phyloP scores from a whole-genome alignment of 2,797 vertebrate genomes.

The Harpagifer antarcticus region DNA sequence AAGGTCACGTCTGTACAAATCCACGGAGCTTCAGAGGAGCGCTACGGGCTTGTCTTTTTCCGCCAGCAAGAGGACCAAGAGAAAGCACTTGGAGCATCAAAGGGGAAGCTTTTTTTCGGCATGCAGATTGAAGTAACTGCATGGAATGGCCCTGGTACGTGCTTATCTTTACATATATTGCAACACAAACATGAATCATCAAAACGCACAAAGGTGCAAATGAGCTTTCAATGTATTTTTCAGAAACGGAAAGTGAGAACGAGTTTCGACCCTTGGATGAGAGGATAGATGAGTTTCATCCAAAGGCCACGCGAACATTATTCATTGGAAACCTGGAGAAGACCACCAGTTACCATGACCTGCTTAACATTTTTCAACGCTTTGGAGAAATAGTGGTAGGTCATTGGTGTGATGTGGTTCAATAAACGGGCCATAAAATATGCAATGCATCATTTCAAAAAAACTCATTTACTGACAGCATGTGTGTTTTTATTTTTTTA shows the following conservation, averaged over 20 bases:
- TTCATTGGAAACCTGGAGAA: constrained; percentile 99
- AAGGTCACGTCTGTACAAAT: constrained; percentile 99
- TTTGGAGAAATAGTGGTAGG: constrained; percentile 99
- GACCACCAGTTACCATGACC: constrained; percentile 96
- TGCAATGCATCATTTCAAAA: neutral
- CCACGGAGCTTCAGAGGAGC: constrained; percentile 95
- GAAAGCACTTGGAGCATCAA: constrained; percentile 95
- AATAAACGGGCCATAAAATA: neutral
- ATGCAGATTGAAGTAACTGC: constrained; percentile 99
- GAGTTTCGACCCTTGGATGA: constrained; percentile 98
- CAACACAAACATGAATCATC: constrained; percentile 6
- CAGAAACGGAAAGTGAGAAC: constrained; percentile 99
- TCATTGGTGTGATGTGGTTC: constrained; percentile 24
- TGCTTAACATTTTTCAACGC: constrained; percentile 97
- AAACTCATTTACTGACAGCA: constrained; percentile 13
- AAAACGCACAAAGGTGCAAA: constrained; percentile 29
- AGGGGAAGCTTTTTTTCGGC: constrained; percentile 99
- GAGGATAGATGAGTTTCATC: constrained; percentile 98
- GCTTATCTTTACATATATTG: constrained; percentile 13
- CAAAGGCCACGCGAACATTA: constrained; percentile 96
- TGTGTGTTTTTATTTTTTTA: constrained; percentile 24
- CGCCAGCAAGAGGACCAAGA: constrained; percentile 99
- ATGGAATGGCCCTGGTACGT: constrained; percentile 96
- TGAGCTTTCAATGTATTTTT: constrained; percentile 31
- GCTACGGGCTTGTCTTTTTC: constrained; percentile 98